Conservation (phyloP, 2,797 vertebrate species). For the Xyrichtys novacula region DNA sequence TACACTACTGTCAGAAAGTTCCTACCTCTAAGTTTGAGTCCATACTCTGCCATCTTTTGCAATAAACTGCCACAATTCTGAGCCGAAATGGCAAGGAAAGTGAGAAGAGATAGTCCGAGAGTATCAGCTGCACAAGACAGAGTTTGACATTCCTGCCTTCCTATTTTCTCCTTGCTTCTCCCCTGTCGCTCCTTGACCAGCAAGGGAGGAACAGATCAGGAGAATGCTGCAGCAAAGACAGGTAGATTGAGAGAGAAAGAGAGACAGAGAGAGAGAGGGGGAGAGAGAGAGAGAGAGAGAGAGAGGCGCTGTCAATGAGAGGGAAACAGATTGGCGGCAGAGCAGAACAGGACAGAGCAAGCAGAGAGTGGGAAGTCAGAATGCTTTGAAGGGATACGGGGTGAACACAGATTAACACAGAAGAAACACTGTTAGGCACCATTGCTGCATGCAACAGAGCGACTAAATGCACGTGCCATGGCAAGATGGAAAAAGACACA, state of each 20-base stretch:
- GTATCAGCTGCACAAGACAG: slow-evolving; percentile 26
- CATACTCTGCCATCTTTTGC: slow-evolving; percentile 74
- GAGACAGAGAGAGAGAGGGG: slow-evolving; percentile 38
- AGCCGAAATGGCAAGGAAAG: slow-evolving; percentile 23
- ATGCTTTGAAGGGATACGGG: slow-evolving; percentile 62
- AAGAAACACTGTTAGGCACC: slow-evolving; percentile 60
- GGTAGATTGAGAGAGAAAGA: slow-evolving; percentile 45
- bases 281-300: slow-evolving; percentile 41
- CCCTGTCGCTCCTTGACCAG: slow-evolving; percentile 70
- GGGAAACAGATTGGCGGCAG: slow-evolving; percentile 62
- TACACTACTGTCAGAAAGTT: slow-evolving; percentile 55
- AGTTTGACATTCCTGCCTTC: slow-evolving; percentile 54
- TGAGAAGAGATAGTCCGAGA: slow-evolving; percentile 38
- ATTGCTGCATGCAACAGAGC: slow-evolving; percentile 62
- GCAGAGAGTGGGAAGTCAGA: slow-evolving; percentile 57
- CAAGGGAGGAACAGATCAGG: slow-evolving; percentile 61
- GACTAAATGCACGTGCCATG: slow-evolving; percentile 35
- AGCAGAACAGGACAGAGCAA: slow-evolving; percentile 69
- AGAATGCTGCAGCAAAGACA: slow-evolving; percentile 65
- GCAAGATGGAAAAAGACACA: slow-evolving; percentile 50
- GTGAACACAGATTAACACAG: slow-evolving; percentile 70
- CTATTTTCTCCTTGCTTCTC: slow-evolving; percentile 46
- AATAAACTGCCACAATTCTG: neutral
- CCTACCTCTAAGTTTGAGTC: slow-evolving; percentile 82
- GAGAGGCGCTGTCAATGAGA: slow-evolving; percentile 61